A percentile compares a stretch with the other conserved stretches of the same genome.
Evolutionary conservation across 2,888 invertebrate species (phyloP).

Genomic region (Drosophila trichaetosa): DNA sequence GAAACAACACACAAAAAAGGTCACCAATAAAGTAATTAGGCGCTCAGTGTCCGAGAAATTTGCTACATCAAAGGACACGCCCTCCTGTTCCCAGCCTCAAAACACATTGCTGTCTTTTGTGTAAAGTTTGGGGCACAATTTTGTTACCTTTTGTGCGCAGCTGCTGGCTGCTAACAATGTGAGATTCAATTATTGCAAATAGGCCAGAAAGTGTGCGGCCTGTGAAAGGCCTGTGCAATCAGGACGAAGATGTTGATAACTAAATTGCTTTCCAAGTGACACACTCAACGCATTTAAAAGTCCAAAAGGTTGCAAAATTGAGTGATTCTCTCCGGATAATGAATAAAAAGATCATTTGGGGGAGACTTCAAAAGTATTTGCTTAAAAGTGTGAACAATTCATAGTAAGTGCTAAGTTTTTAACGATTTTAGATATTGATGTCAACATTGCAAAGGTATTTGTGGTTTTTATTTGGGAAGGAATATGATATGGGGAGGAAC

Average conservation of each 20-base stretch:
- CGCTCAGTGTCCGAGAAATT: constrained; percentile 80
- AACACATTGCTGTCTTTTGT: constrained; percentile 54
- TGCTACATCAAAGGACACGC: constrained; percentile 73
- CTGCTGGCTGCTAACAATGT: constrained; percentile 46
- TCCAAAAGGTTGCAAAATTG: constrained; percentile 48
- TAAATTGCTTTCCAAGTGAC: constrained; percentile 58
- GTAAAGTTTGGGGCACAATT: constrained; percentile 38
- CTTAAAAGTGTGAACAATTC: constrained; percentile 1
- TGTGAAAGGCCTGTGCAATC: constrained; percentile 42
- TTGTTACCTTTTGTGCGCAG: constrained; percentile 59
- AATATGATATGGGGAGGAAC: neutral
- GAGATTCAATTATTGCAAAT: constrained; percentile 70
- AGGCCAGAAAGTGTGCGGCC: constrained; percentile 50
- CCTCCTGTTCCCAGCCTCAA: constrained; percentile 13
- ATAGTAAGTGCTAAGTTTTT: neutral
- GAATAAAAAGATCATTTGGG: constrained; percentile 19
- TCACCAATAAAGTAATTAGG: constrained; percentile 80
- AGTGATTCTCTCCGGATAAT: constrained; percentile 49
- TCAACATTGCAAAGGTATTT: no score
- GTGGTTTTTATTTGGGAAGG: neutral
- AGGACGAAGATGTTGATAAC: constrained; percentile 58
- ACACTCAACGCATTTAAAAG: constrained; percentile 48
- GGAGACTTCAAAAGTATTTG: constrained; percentile 1
- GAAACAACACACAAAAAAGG: constrained; percentile 55
- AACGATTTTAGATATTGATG: neutral